Evolutionary conservation across 2,888 invertebrate genomes (phyloP), one percentile per base, ranked within the genome.

Genomic region (Cephus runcator): DNA sequence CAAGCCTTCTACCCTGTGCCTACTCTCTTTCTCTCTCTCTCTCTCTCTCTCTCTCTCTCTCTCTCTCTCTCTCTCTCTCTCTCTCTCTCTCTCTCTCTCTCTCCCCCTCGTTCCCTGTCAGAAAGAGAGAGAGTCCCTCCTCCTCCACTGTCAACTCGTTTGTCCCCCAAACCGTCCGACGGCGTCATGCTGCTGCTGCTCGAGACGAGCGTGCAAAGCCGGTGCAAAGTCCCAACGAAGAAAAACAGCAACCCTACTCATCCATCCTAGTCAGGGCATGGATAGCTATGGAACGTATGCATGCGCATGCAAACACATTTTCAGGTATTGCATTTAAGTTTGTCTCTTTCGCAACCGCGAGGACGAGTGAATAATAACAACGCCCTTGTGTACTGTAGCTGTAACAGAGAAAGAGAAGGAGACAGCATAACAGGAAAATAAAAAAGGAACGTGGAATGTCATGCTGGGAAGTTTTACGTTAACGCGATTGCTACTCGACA

Each of bases 141-240:
- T 56, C 56, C 85, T 82, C 79, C 82, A 84, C 87, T 80, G 86
- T 85, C 87, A 84, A 86, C 85, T 85, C 86, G 86, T 87, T 85
- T 87, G 81, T 78, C 81, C 83, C 81, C 80, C 56, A 23, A 56
- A 56, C 56, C 73, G 75, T 74, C 79, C 77, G 75, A 68, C 73
- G 77, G 83, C 80, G 81, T 81, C 79, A 80, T 84, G 85, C 82
- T 81, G 76, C 81, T 85, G 83, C 81, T 85, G 83, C 80, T 2
- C 80, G 81, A 83, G 84, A 85, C 84, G 83, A 85, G 80, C 83
- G 85, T 84, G 82, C 86, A 84, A 79, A 82, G 82, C 73, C 80
- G 73, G 76, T 77, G 81, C 79, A 80, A 85, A 86, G 82, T 83
- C 79, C 80, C 81, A 82, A 80, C 82, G 79, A 84, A 86, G 86